Conservation (phyloP, 2,113 vertebrate species). For the Zapornia atra region DNA sequence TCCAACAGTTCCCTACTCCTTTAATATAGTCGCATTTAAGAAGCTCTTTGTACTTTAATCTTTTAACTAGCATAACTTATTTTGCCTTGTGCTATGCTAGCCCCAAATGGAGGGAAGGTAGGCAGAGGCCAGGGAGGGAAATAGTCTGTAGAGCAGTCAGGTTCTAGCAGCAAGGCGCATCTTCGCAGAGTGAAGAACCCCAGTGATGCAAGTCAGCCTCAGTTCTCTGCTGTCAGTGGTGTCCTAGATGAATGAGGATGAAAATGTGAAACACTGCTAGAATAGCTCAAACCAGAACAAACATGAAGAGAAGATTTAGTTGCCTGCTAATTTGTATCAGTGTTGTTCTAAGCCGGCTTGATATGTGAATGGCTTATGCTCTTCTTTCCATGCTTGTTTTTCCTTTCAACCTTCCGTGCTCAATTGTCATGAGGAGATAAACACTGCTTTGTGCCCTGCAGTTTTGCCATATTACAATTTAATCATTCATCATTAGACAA, state of each 20-base stretch:
- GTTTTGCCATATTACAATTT: background rate
- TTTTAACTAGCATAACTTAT: background rate
- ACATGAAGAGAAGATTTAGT: background rate
- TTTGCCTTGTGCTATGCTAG: background rate
- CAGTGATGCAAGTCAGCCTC: background rate
- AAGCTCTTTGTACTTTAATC: background rate
- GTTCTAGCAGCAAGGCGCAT: background rate
- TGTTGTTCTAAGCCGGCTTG: background rate
- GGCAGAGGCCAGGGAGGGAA: background rate
- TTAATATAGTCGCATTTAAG: background rate
- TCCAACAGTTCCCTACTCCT: background rate
- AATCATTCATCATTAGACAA: background rate
- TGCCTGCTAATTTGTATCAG: background rate
- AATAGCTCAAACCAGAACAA: background rate
- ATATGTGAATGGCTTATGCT: background rate
- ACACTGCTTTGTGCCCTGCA: background rate
- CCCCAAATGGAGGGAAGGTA: background rate
- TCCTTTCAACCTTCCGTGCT: background rate
- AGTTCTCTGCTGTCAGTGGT: background rate
- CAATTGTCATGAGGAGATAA: background rate
- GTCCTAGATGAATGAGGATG: background rate
- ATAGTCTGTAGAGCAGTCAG: background rate
- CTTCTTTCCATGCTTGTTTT: background rate
- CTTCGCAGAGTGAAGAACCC: background rate
- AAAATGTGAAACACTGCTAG: background rate